These are phyloP conservation scores for Girardinichthys multiradiatus DNA, from an alignment of 2,113 vertebrate species.

Conservation along the genomic window DNA sequence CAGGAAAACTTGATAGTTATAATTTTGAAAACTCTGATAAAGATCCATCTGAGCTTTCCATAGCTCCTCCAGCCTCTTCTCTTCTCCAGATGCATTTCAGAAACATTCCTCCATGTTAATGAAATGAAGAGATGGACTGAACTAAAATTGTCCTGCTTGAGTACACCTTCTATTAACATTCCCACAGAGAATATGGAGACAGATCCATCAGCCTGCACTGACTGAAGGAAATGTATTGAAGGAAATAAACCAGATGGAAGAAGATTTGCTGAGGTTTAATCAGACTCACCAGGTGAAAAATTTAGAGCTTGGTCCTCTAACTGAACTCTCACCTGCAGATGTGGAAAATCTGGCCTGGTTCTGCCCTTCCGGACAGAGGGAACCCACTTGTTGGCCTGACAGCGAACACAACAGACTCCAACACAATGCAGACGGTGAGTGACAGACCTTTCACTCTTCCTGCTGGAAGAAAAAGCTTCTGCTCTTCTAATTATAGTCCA, in stretches of 20 bases:
- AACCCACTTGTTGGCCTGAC: background rate
- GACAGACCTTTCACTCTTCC: conserved; percentile 4
- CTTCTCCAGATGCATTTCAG: too few relatives aligned
- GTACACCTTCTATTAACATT: too few relatives aligned
- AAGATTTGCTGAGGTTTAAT: background rate
- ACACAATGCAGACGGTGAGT: background rate
- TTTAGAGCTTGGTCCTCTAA: too few relatives aligned
- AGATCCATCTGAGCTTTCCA: background rate
- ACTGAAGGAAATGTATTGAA: too few relatives aligned
- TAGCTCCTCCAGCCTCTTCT: background rate
- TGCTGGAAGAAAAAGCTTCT: background rate
- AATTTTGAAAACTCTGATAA: background rate
- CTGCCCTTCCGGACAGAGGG: background rate
- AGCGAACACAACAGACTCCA: background rate
- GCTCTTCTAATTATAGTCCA: conserved; percentile 53
- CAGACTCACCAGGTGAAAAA: background rate
- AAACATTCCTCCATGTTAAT: too few relatives aligned
- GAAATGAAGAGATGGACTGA: too few relatives aligned
- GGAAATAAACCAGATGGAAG: too few relatives aligned
- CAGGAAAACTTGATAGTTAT: background rate
- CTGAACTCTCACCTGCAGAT: conserved; percentile 9
- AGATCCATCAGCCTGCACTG: background rate
- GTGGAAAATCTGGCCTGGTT: background rate
- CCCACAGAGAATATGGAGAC: background rate
- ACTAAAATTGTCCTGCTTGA: too few relatives aligned